phyloP scores from a whole-genome alignment of 2,113 vertebrate genomes.

The Amia ocellicauda region DNA sequence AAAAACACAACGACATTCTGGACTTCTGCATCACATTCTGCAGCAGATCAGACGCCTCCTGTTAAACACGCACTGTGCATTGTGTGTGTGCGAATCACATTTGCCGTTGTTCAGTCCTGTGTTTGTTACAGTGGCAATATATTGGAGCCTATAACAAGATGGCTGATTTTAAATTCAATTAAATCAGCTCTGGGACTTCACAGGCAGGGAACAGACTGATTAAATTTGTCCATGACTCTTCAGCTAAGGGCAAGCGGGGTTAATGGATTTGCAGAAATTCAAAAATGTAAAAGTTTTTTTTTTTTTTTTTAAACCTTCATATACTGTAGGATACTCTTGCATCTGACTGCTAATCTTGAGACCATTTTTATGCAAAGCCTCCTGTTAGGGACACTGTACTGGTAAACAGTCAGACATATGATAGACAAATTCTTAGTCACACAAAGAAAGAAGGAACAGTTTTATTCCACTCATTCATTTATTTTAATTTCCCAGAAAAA shows the following conservation, averaged over 20 bases:
- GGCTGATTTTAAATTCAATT: conserved; percentile 34
- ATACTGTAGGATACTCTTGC: conserved; percentile 48
- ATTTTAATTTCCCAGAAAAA: too few relatives aligned
- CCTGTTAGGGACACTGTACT: background rate
- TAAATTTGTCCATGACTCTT: conserved; percentile 34
- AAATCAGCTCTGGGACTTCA: conserved; percentile 12
- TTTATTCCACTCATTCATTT: too few relatives aligned
- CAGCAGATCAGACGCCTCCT: too few relatives aligned
- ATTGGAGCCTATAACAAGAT: conserved; percentile 18
- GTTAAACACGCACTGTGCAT: background rate
- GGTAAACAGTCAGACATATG: too few relatives aligned
- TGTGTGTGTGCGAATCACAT: background rate
- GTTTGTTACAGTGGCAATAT: background rate
- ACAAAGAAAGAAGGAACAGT: too few relatives aligned
- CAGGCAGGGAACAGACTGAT: conserved; percentile 30
- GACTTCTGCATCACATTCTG: too few relatives aligned
- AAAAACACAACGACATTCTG: too few relatives aligned
- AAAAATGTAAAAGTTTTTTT: conserved; percentile 55
- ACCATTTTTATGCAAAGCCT: conserved; percentile 29
- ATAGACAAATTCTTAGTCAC: too few relatives aligned
- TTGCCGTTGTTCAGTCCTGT: too few relatives aligned
- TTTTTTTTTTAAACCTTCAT: conserved; percentile 30
- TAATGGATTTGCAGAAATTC: conserved; percentile 58
- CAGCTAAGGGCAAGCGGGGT: conserved; percentile 42
- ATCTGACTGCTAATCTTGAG: conserved; percentile 21